These are phyloP conservation scores for Alviniconcha marisindica DNA, from an alignment of 1,140 invertebrate genomes.

Conservation along the genomic window DNA sequence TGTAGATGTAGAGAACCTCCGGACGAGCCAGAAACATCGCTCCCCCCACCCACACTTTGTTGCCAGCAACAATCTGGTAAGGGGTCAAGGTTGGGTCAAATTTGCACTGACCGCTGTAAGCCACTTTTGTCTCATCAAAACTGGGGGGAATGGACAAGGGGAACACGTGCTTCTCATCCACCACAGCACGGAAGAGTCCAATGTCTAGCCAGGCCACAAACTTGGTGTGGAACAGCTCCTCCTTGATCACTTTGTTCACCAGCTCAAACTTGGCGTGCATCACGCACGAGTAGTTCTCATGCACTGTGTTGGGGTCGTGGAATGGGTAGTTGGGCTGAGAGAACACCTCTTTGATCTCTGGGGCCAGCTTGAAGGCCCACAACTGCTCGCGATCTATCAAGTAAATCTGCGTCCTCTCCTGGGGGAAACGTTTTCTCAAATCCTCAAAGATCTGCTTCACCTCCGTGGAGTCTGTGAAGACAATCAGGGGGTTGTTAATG, in stretches of 20 bases:
- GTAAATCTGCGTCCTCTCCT: constrained; percentile 52
- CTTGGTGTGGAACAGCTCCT: constrained; percentile 59
- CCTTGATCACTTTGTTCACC: constrained; percentile 57
- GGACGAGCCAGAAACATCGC: constrained; percentile 60
- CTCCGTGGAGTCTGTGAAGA: constrained; percentile 58
- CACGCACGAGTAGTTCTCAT: constrained; percentile 64
- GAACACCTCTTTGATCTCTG: constrained; percentile 59
- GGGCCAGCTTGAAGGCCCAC: constrained; percentile 63
- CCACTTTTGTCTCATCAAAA: constrained; percentile 63
- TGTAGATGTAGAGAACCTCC: constrained; percentile 54
- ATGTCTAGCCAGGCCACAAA: constrained; percentile 70
- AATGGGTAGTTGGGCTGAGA: constrained; percentile 60
- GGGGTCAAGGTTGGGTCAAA: constrained; percentile 48
- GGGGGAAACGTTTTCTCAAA: constrained; percentile 43
- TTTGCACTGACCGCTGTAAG: constrained; percentile 58
- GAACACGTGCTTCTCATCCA: constrained; percentile 55
- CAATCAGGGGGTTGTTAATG: constrained; percentile 59
- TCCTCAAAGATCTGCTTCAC: constrained; percentile 44
- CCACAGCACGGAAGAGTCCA: constrained; percentile 64
- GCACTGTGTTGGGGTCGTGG: constrained; percentile 65
- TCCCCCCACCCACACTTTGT: constrained; percentile 65
- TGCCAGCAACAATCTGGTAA: constrained; percentile 52
- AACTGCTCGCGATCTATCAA: constrained; percentile 54
- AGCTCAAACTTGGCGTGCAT: constrained; percentile 73
- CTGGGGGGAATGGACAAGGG: constrained; percentile 51